Evolutionary conservation across 1,140 invertebrate species (phyloP).

Genomic region (Pararge aegeria): DNA sequence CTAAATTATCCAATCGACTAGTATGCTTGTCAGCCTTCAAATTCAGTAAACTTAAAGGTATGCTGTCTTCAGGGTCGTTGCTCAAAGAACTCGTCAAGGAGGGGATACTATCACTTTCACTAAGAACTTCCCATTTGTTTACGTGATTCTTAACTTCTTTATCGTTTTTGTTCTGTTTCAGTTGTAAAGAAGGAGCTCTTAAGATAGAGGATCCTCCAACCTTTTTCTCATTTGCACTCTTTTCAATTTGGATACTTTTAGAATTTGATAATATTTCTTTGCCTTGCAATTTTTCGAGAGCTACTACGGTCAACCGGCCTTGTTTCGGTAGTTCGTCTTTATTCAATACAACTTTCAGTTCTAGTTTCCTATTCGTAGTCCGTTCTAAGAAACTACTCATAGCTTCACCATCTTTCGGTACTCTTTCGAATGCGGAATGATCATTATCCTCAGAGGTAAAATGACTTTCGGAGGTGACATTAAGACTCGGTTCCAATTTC

Average conservation of each 20-base stretch:
- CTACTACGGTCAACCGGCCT: constrained; percentile 79
- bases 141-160: constrained; percentile 68
- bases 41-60: constrained; percentile 74
- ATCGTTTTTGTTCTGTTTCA: constrained; percentile 67
- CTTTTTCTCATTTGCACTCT: constrained; percentile 47
- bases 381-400: constrained; percentile 82
- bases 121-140: constrained; percentile 80
- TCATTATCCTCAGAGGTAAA: constrained; percentile 63
- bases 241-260: constrained; percentile 35
- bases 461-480: constrained; percentile 56
- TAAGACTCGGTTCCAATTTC: constrained; percentile 73
- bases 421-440: constrained; percentile 81
- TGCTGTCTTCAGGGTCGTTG: constrained; percentile 77
- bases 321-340: constrained; percentile 77
- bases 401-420: constrained; percentile 83
- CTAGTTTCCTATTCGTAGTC: constrained; percentile 70
- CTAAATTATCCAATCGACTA: constrained; percentile 61
- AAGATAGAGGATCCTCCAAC: constrained; percentile 51
- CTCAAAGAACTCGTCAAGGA: constrained; percentile 70
- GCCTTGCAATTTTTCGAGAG: constrained; percentile 81
- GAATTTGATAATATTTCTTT: constrained; percentile 55
- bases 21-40: constrained; percentile 59
- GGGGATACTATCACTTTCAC: constrained; percentile 81
- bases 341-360: constrained; percentile 72
- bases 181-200: constrained; percentile 59